Evolutionary conservation across 2,888 invertebrate genomes (phyloP).

Genomic region (Lithosia quadra): DNA sequence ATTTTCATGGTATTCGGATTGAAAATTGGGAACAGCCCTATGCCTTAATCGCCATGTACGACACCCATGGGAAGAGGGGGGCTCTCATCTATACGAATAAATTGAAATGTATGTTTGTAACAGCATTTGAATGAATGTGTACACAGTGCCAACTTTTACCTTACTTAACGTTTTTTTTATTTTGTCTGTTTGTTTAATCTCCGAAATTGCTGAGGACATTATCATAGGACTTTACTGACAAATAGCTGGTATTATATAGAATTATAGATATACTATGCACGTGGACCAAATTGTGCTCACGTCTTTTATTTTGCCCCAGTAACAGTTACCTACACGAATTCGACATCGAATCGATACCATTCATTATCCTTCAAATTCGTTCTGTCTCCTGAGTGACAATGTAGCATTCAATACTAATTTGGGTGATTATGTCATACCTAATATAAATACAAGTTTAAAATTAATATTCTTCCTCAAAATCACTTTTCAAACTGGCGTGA

Average conservation of each 20-base stretch:
- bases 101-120: background rate
- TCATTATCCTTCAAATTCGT: conserved; percentile 1
- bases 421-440: conserved; percentile 6
- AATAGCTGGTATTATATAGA: background rate
- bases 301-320: background rate
- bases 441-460: conserved; percentile 2
- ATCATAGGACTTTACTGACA: background rate
- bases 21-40: background rate
- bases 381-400: conserved; percentile 2
- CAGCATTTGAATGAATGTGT: background rate
- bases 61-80: background rate
- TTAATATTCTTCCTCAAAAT: conserved; percentile 4
- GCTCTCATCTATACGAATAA: background rate
- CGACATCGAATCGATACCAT: background rate
- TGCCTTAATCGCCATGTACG: background rate
- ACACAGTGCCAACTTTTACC: background rate
- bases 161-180: background rate
- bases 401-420: background rate
- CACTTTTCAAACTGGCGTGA: background rate
- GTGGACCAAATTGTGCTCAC: background rate
- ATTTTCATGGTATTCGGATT: background rate
- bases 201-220: background rate
- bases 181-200: background rate
- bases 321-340: background rate
- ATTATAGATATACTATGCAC: background rate